phyloP scores from a whole-genome alignment of 1,140 invertebrate genomes.

The Hypothenemus hampei region DNA sequence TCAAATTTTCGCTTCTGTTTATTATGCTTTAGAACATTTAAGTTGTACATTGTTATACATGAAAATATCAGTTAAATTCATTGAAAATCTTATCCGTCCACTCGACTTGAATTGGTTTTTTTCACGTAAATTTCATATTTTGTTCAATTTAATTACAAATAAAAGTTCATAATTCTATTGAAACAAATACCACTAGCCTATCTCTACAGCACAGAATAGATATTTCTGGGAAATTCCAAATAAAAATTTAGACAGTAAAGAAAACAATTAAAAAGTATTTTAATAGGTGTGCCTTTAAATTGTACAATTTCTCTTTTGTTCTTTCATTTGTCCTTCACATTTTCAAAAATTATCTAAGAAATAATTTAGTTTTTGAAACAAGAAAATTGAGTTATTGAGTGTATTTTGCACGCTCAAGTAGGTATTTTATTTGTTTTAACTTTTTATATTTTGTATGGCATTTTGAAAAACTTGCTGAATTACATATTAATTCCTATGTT shows the following conservation, averaged over 20 bases:
- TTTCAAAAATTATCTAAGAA: conserved; percentile 22
- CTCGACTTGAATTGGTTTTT: conserved; percentile 5
- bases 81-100: conserved; percentile 11
- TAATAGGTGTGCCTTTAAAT: conserved; percentile 44
- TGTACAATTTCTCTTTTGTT: conserved; percentile 38
- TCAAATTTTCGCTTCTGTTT: too few species aligned
- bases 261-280: conserved; percentile 33
- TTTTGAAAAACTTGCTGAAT: too few species aligned
- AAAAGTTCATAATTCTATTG: neutral
- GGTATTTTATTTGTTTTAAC: too few species aligned
- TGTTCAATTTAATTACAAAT: neutral
- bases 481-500: too few species aligned
- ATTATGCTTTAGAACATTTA: too few species aligned
- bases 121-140: neutral
- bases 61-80: too few species aligned
- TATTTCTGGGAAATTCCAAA: neutral
- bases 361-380: conserved; percentile 5
- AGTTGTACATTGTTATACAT: too few species aligned
- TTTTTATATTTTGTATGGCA: too few species aligned
- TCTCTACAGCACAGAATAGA: neutral
- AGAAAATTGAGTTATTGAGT: neutral
- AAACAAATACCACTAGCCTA: neutral
- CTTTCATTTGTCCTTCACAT: conserved; percentile 28
- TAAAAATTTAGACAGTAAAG: conserved; percentile 22
- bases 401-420: conserved; percentile 8